These are phyloP conservation scores for Pecten maximus DNA, from an alignment of 2,888 invertebrate species.

Conservation along the genomic window DNA sequence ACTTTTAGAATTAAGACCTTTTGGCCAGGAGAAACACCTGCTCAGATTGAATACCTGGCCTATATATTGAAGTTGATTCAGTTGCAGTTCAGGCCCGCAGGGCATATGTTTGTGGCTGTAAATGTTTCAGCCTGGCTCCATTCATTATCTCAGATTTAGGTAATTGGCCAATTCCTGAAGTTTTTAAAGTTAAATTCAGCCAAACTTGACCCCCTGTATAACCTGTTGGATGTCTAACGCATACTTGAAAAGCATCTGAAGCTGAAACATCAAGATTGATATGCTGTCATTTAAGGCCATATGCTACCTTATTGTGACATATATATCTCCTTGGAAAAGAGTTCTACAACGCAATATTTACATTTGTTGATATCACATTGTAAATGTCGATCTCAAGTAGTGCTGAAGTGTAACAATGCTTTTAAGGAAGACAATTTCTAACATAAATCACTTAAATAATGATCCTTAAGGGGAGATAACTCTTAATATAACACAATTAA, in stretches of 20 bases:
- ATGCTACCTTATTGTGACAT: not conserved
- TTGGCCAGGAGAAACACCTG: slow-evolving; percentile 22
- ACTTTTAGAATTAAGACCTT: slow-evolving; percentile 33
- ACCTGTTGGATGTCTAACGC: not conserved
- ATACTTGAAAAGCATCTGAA: not conserved
- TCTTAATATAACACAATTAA: not conserved
- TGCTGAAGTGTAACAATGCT: no score
- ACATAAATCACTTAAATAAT: not conserved
- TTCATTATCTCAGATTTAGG: slow-evolving; percentile 30
- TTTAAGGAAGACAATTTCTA: no score
- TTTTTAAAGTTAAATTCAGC: slow-evolving; percentile 22
- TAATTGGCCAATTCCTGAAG: slow-evolving; percentile 14
- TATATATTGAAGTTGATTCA: slow-evolving; percentile 28
- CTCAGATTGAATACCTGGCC: slow-evolving; percentile 12
- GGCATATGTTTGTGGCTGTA: not conserved
- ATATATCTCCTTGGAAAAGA: not conserved
- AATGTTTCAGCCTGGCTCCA: not conserved
- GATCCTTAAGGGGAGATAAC: not conserved
- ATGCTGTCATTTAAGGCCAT: not conserved
- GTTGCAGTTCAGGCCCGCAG: not conserved
- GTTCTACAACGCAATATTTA: not conserved
- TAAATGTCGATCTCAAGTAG: no score
- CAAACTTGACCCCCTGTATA: not conserved
- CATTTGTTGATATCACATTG: no score
- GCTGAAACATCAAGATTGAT: slow-evolving; percentile 3